Percentiles rank a stretch among this genome's conserved stretches.
Conservation (phyloP, 2,113 vertebrate genomes). For the Eolophus roseicapilla region DNA sequence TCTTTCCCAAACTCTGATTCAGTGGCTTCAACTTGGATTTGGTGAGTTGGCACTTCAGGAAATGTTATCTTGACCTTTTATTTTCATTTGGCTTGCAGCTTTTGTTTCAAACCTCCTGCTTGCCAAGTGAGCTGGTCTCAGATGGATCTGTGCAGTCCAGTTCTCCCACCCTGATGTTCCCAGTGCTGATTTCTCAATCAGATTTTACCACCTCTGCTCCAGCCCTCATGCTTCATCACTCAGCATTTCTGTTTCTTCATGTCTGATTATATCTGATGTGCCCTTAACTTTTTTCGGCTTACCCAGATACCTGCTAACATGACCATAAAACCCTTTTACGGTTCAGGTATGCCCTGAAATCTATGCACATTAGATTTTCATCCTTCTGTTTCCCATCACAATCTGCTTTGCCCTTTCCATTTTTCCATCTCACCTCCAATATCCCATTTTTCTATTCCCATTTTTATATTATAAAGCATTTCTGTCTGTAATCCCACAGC, state of each 20-base stretch:
- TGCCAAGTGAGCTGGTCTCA: neutral
- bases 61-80: constrained; percentile 27
- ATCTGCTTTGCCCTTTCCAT: neutral
- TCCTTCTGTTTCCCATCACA: neutral
- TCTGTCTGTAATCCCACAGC: neutral
- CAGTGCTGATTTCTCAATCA: neutral
- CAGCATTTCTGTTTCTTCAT: neutral
- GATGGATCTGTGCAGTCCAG: neutral
- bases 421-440: neutral
- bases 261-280: neutral
- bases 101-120: constrained; percentile 9
- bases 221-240: neutral
- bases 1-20: constrained; percentile 22
- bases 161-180: neutral
- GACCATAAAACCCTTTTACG: neutral
- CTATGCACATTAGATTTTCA: neutral
- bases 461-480: neutral
- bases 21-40: neutral
- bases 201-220: neutral
- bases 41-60: neutral
- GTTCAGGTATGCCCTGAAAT: neutral
- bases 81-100: neutral
- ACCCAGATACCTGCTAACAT: neutral
- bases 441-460: neutral
- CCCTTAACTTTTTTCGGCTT: neutral